phyloP scores from a whole-genome alignment of 2,888 invertebrate species.

The Troides helena region DNA sequence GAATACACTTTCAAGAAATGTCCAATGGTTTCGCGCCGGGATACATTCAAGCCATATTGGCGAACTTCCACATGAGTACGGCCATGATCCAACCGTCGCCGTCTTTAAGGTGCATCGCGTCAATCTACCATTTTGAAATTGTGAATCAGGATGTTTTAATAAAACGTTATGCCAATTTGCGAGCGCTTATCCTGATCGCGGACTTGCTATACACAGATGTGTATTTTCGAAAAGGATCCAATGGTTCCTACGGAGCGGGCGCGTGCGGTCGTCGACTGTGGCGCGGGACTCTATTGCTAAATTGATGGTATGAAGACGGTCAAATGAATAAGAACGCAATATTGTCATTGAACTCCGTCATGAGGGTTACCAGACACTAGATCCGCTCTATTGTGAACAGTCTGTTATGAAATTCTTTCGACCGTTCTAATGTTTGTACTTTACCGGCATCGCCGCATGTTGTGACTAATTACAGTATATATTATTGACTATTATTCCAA shows the following conservation, averaged over 20 bases:
- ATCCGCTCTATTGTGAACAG: too few relatives aligned
- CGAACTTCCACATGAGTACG: slow-evolving; percentile 57
- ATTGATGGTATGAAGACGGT: slow-evolving; percentile 64
- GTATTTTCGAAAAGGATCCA: slow-evolving; percentile 24
- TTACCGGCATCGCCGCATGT: too few relatives aligned
- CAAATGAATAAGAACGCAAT: slow-evolving; percentile 69
- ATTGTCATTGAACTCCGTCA: slow-evolving; percentile 49
- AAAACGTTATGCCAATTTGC: slow-evolving; percentile 32
- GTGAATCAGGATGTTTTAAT: slow-evolving; percentile 24
- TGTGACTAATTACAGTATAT: too few relatives aligned
- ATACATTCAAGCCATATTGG: slow-evolving; percentile 66
- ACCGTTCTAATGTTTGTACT: too few relatives aligned
- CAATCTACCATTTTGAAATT: slow-evolving; percentile 59
- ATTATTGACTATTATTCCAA: too few relatives aligned
- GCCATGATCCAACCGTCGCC: slow-evolving; percentile 51
- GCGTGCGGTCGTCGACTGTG: slow-evolving; percentile 34
- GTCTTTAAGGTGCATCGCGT: slow-evolving; percentile 53
- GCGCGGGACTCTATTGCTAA: slow-evolving; percentile 57
- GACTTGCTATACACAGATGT: slow-evolving; percentile 25
- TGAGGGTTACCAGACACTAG: too few relatives aligned
- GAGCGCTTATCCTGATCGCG: slow-evolving; percentile 32
- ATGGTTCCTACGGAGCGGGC: slow-evolving; percentile 8
- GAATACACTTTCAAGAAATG: slow-evolving; percentile 38
- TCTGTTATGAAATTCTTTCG: too few relatives aligned
- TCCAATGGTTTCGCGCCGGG: slow-evolving; percentile 44